Percentiles rank a stretch among this genome's conserved stretches.
phyloP scores from a whole-genome alignment of 2,888 invertebrate species.

The Listrodromus nycthemerus region DNA sequence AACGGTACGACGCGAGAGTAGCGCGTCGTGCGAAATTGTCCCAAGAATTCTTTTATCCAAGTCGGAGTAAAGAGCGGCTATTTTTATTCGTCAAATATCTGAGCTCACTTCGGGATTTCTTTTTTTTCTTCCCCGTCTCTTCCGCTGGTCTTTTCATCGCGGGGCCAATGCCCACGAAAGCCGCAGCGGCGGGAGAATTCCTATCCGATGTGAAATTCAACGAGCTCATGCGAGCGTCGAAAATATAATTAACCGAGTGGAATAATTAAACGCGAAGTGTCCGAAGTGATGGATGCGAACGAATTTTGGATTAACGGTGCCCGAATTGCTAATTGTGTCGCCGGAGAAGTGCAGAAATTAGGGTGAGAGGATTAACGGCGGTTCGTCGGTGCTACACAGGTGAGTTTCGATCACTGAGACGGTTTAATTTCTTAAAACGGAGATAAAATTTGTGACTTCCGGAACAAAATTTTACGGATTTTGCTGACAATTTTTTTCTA shows the following conservation, averaged over 20 bases:
- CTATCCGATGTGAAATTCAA: neutral
- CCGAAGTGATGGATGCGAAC: slow-evolving; percentile 8
- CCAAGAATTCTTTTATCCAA: neutral
- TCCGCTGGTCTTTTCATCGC: neutral
- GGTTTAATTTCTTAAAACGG: neutral
- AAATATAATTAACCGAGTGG: neutral
- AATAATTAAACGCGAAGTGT: neutral
- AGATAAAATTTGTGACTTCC: neutral
- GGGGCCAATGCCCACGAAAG: neutral
- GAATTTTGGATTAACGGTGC: slow-evolving; percentile 4
- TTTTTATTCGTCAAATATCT: neutral
- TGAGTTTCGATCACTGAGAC: slow-evolving; percentile 1
- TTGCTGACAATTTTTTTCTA: no score
- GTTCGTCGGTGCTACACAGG: neutral
- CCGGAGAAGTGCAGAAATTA: neutral
- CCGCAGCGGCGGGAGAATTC: neutral
- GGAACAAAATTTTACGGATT: neutral
- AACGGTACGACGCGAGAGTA: neutral
- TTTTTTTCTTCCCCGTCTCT: neutral
- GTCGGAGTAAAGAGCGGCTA: neutral
- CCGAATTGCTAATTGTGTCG: neutral
- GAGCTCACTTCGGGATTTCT: neutral
- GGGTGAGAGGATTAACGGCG: neutral
- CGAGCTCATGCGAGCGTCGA: neutral
- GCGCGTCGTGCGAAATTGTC: slow-evolving; percentile 1